Conservation (phyloP, 2,113 vertebrate genomes). For the Henicopernis longicauda region DNA sequence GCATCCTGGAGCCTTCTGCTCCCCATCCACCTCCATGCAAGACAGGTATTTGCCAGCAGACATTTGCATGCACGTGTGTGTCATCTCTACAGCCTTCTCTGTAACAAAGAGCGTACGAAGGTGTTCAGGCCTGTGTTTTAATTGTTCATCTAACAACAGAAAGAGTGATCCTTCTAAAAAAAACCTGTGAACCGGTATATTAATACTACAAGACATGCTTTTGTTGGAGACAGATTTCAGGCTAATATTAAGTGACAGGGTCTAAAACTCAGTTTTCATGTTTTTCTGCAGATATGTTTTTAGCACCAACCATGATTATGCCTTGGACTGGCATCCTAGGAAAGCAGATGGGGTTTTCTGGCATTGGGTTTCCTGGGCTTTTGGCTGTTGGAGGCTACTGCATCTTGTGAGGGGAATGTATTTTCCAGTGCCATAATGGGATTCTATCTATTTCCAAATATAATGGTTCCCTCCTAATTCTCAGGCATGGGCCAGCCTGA, state of each 20-base stretch:
- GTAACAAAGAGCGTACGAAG: not conserved
- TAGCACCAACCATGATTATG: not conserved
- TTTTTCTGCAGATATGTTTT: slow-evolving; percentile 37
- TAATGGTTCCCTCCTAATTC: not conserved
- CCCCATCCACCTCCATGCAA: not conserved
- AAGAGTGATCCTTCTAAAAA: not conserved
- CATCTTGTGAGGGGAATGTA: not conserved
- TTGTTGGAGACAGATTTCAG: not conserved
- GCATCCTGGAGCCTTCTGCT: not conserved
- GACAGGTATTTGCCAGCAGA: not conserved
- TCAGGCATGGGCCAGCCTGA: not conserved
- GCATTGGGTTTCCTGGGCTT: not conserved
- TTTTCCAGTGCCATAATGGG: not conserved
- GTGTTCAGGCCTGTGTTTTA: not conserved
- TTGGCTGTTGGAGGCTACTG: slow-evolving; percentile 14
- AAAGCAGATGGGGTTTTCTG: slow-evolving; percentile 56
- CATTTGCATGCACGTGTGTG: not conserved
- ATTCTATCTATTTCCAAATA: slow-evolving; percentile 30
- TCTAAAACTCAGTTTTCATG: not conserved
- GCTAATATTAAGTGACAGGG: not conserved
- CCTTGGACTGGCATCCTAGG: not conserved
- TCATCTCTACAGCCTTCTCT: not conserved
- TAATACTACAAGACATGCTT: not conserved
- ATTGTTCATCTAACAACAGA: not conserved
- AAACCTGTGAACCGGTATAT: not conserved